Conservation (phyloP, 2,113 vertebrate genomes). For the Mus spicilegus region DNA sequence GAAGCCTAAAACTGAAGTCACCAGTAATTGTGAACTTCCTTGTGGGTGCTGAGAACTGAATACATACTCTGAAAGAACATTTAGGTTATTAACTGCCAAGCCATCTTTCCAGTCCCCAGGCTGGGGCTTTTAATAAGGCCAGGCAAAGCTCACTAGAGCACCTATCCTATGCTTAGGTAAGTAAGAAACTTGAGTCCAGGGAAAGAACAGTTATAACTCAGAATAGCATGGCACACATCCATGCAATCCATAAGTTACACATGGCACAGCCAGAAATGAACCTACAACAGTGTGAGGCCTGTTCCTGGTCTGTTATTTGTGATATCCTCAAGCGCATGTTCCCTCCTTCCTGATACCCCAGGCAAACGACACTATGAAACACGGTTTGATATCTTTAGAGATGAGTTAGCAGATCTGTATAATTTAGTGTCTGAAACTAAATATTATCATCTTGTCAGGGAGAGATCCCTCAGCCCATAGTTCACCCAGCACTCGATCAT, state of each 20-base stretch:
- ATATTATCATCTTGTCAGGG: constrained; percentile 65
- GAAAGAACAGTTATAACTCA: not conserved
- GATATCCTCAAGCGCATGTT: not conserved
- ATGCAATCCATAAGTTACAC: no score
- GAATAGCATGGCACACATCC: not conserved
- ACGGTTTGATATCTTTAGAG: not conserved
- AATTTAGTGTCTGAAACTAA: constrained; percentile 59
- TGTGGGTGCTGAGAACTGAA: not conserved
- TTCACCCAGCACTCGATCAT: constrained; percentile 35
- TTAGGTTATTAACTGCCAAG: not conserved
- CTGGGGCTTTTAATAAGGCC: not conserved
- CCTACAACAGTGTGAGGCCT: not conserved
- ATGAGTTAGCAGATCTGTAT: constrained; percentile 49
- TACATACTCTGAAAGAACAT: not conserved
- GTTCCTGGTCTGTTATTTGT: not conserved
- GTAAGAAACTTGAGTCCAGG: not conserved
- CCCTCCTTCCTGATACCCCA: not conserved
- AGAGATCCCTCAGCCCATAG: constrained; percentile 33
- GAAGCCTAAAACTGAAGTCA: not conserved
- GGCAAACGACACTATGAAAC: not conserved
- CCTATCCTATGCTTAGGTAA: not conserved
- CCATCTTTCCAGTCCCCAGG: not conserved
- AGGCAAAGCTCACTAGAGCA: not conserved
- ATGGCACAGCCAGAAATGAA: not conserved
- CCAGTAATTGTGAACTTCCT: not conserved